Conservation (phyloP, 2,888 invertebrate genomes). For the Cyclophora punctaria region DNA sequence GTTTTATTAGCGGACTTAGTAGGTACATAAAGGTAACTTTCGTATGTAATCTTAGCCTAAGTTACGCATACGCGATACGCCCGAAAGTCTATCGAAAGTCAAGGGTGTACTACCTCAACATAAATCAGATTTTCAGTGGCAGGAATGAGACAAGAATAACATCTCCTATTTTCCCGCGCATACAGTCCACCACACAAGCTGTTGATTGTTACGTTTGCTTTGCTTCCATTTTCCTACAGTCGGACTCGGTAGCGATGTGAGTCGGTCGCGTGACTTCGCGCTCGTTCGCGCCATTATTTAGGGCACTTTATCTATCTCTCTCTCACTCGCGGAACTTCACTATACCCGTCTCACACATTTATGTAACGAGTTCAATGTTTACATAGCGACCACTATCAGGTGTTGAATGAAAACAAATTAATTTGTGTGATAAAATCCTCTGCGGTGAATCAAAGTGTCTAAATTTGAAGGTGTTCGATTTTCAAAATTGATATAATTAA, state of each 20-base stretch:
- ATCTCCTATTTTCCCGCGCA: no score
- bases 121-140: not conserved
- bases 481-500: no score
- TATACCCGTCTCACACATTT: conserved; percentile 44
- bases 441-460: conserved; percentile 5
- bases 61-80: no score
- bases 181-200: no score
- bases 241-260: conserved; percentile 72
- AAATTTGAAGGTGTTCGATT: no score
- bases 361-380: conserved; percentile 65
- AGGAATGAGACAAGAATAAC: no score
- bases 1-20: no score
- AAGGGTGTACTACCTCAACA: not conserved
- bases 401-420: conserved; percentile 34
- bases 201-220: not conserved
- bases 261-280: conserved; percentile 62
- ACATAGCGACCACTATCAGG: conserved; percentile 40
- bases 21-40: no score
- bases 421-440: conserved; percentile 20
- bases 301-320: conserved; percentile 46
- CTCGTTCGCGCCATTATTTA: conserved; percentile 55
- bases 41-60: no score
- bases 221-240: conserved; percentile 25
- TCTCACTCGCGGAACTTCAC: conserved; percentile 27
- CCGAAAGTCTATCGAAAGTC: no score